phyloP scores from a whole-genome alignment of 2,888 invertebrate genomes.

The Orchesella flavescens region DNA sequence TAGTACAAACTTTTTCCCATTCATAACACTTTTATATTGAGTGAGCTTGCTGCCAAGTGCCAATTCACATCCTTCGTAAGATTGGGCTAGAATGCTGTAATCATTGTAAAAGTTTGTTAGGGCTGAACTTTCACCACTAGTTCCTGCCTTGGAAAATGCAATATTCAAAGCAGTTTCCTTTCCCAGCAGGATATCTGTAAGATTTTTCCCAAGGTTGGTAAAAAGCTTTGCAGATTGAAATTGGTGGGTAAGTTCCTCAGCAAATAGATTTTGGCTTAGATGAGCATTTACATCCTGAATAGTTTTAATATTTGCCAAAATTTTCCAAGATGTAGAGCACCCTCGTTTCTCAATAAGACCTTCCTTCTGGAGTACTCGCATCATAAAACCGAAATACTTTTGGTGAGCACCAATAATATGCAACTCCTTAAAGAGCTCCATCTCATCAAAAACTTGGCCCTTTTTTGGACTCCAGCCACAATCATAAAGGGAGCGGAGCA shows the following conservation, averaged over 20 bases:
- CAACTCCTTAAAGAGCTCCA: neutral
- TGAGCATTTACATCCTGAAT: neutral
- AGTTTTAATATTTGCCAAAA: too few relatives aligned
- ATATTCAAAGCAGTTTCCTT: conserved; percentile 18
- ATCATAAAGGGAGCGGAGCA: neutral
- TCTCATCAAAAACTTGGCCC: neutral
- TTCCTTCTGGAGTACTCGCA: neutral
- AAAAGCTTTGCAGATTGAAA: neutral
- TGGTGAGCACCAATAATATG: neutral
- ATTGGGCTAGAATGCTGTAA: neutral
- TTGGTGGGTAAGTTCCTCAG: too few relatives aligned
- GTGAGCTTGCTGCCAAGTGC: too few relatives aligned
- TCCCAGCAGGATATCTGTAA: conserved; percentile 22
- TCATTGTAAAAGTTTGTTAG: neutral
- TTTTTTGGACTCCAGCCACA: conserved; percentile 27
- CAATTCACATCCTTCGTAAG: neutral
- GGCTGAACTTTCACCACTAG: neutral
- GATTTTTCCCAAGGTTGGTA: conserved; percentile 9
- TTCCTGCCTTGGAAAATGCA: conserved; percentile 42
- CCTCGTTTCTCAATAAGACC: neutral
- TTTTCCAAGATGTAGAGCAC: neutral
- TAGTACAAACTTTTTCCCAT: too few relatives aligned
- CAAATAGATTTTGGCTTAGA: too few relatives aligned
- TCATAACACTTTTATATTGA: too few relatives aligned
- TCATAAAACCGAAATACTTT: neutral